Conservation (phyloP, 1,140 invertebrate species). For the Caenorhabditis remanei region DNA sequence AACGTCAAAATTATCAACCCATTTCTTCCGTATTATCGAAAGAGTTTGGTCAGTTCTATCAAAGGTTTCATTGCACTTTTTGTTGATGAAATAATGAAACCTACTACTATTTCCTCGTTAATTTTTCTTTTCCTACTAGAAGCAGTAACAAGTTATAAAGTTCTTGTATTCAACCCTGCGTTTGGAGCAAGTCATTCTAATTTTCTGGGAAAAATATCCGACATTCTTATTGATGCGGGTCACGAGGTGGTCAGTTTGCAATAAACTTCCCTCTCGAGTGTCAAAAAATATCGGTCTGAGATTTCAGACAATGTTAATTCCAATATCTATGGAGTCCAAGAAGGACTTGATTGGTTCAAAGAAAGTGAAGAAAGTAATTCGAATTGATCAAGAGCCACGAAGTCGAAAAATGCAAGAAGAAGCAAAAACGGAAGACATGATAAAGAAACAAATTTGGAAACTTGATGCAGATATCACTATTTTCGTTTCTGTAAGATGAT, state of each 20-base stretch:
- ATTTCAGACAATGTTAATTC: slow-evolving; percentile 34
- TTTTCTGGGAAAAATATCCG: slow-evolving; percentile 60
- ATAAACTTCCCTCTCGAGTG: background rate
- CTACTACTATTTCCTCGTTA: background rate
- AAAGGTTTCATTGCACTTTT: slow-evolving; percentile 6
- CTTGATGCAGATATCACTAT: slow-evolving; percentile 36
- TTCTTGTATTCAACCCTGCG: slow-evolving; percentile 57
- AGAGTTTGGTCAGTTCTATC: slow-evolving; percentile 6
- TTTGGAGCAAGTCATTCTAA: slow-evolving; percentile 55
- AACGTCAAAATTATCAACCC: background rate
- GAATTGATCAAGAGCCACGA: slow-evolving; percentile 18
- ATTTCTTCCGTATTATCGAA: background rate
- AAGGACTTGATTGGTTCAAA: slow-evolving; percentile 14
- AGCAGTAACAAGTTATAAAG: slow-evolving; percentile 1
- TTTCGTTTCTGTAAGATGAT: slow-evolving; percentile 5
- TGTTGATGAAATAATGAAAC: slow-evolving; percentile 4
- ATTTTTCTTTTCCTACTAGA: background rate
- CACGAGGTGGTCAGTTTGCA: slow-evolving; percentile 52
- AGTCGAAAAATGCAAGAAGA: slow-evolving; percentile 19
- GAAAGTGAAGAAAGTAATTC: slow-evolving; percentile 20
- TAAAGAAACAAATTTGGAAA: slow-evolving; percentile 43
- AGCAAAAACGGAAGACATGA: slow-evolving; percentile 11
- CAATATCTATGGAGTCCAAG: slow-evolving; percentile 10
- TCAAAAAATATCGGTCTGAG: no score
- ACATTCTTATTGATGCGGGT: slow-evolving; percentile 58